Conservation (phyloP, 2,888 invertebrate species). For the Parasteatoda lunata region DNA sequence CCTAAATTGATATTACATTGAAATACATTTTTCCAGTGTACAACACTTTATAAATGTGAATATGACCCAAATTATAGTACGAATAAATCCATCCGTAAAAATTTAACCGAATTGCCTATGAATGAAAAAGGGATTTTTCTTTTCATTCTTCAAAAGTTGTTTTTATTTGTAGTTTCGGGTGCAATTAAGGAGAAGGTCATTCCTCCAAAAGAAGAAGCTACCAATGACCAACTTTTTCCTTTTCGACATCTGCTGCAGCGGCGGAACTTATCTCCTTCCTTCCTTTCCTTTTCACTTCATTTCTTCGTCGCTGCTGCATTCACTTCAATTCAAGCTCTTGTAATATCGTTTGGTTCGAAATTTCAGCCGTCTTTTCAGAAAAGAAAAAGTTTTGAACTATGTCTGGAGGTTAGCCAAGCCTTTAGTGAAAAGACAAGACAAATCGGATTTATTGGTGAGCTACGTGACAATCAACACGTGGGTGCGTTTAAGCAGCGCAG, state of each 20-base stretch:
- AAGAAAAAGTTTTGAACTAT: background rate
- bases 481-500: background rate
- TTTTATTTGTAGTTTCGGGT: background rate
- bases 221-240: conserved; percentile 2
- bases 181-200: conserved; percentile 5
- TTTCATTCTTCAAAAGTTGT: background rate
- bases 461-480: conserved; percentile 2
- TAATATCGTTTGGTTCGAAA: background rate
- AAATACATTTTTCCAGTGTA: too few relatives aligned
- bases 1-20: too few relatives aligned
- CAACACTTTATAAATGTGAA: too few relatives aligned
- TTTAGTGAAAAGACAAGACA: background rate
- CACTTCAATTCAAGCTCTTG: background rate
- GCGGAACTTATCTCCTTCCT: background rate
- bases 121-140: background rate
- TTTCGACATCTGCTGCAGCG: background rate
- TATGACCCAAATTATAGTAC: too few relatives aligned
- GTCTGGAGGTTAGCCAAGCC: background rate
- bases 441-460: background rate
- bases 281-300: background rate
- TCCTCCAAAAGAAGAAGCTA: background rate
- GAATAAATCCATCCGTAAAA: too few relatives aligned
- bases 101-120: too few relatives aligned
- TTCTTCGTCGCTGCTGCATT: background rate
- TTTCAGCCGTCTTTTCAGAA: background rate